phyloP scores from a whole-genome alignment of 2,113 vertebrate genomes.

The Pachycephala philippinensis region DNA sequence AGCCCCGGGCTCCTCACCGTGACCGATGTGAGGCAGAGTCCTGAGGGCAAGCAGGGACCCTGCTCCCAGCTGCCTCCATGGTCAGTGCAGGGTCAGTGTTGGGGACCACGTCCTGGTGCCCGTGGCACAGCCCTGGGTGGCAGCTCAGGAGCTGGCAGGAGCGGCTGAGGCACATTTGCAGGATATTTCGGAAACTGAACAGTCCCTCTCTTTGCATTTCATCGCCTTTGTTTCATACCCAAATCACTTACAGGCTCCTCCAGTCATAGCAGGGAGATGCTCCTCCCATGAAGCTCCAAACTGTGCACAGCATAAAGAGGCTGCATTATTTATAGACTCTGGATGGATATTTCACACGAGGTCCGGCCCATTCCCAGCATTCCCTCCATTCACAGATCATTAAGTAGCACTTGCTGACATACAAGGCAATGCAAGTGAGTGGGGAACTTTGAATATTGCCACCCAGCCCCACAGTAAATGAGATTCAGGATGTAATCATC shows the following conservation, averaged over 20 bases:
- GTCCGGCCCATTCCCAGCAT: conserved; percentile 54
- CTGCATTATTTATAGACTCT: conserved; percentile 66
- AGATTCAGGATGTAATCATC: background rate
- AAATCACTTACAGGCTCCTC: conserved; percentile 35
- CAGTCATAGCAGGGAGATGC: conserved; percentile 34
- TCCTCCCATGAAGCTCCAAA: conserved; percentile 56
- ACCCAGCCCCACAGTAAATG: background rate
- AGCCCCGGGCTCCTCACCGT: rapidly evolving
- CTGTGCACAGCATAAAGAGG: conserved; percentile 33
- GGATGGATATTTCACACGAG: conserved; percentile 32
- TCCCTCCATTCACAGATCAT: conserved; percentile 65
- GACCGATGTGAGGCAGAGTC: rapidly evolving
- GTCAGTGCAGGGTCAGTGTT: background rate
- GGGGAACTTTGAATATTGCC: conserved; percentile 40
- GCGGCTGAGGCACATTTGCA: background rate
- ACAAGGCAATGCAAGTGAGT: conserved; percentile 55
- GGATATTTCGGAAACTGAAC: background rate
- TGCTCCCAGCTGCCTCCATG: background rate
- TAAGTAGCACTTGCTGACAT: conserved; percentile 60
- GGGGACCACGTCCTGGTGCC: background rate
- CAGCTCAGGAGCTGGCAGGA: background rate
- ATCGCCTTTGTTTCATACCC: conserved; percentile 47
- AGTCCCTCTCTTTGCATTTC: background rate
- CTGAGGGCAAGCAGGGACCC: background rate
- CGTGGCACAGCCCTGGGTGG: background rate